A percentile compares a stretch with the other conserved stretches of the same genome.
These are phyloP conservation scores for Odontamblyopus lacepedii DNA, from an alignment of 2,797 vertebrate genomes.

Conservation along the genomic window DNA sequence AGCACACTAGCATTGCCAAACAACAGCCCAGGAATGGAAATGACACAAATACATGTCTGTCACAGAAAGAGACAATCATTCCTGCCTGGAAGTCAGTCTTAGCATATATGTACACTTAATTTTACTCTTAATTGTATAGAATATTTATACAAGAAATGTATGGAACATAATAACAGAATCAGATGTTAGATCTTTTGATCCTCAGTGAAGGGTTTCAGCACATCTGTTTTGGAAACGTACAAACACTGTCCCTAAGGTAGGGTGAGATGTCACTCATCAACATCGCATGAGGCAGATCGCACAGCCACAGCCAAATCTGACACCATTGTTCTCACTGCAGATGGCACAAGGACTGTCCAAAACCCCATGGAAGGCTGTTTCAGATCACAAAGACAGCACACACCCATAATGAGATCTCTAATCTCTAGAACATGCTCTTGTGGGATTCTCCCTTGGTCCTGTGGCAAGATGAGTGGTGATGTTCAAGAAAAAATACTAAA, in stretches of 20 bases:
- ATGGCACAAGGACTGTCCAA: slow-evolving; percentile 22
- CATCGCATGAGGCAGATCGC: background rate
- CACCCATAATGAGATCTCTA: slow-evolving; percentile 19
- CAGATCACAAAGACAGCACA: slow-evolving; percentile 35
- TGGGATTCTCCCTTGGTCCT: slow-evolving; percentile 24
- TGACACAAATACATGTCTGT: slow-evolving; percentile 28
- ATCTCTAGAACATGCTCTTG: slow-evolving; percentile 14
- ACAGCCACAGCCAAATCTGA: slow-evolving; percentile 19
- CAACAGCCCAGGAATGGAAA: slow-evolving; percentile 15
- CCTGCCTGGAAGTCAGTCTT: background rate
- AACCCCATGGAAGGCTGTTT: slow-evolving; percentile 14
- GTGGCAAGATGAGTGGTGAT: too few relatives aligned
- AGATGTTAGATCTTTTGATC: slow-evolving; percentile 11
- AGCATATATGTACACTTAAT: background rate
- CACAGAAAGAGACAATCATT: background rate
- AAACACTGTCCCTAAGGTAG: slow-evolving; percentile 26
- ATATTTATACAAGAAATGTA: too few relatives aligned
- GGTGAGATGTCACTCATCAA: slow-evolving; percentile 15
- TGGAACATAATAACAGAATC: too few relatives aligned
- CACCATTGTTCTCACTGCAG: slow-evolving; percentile 29
- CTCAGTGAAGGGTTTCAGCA: slow-evolving; percentile 6
- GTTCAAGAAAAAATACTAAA: too few relatives aligned
- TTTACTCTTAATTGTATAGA: too few relatives aligned
- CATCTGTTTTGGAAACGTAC: slow-evolving; percentile 16
- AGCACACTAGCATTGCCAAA: slow-evolving; percentile 20